Evolutionary conservation across 2,888 invertebrate genomes (phyloP).

Genomic region (Drosophila macrospina): DNA sequence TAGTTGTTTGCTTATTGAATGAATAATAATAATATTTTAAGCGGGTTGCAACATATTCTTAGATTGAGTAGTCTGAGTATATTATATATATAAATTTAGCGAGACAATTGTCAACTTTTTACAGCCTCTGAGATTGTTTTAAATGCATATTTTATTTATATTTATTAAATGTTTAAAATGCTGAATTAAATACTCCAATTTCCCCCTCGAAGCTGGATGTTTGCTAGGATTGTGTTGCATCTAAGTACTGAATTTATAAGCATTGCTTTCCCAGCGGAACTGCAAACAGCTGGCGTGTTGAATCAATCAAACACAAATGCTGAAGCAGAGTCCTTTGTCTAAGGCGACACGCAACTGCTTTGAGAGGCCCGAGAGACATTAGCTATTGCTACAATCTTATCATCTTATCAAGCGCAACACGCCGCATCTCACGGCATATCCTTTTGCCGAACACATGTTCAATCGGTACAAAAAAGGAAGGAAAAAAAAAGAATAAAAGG

Average conservation of each 20-base stretch:
- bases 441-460: conserved; percentile 44
- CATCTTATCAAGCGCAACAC: conserved; percentile 68
- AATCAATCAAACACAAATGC: conserved; percentile 33
- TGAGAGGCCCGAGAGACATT: conserved; percentile 11
- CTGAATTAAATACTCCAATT: too few species aligned
- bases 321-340: conserved; percentile 29
- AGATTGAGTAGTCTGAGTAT: too few species aligned
- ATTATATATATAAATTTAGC: too few species aligned
- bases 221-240: not conserved
- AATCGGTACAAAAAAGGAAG: conserved; percentile 15
- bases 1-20: too few species aligned
- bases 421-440: conserved; percentile 60
- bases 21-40: too few species aligned
- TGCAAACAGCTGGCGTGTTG: conserved; percentile 37
- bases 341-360: conserved; percentile 33
- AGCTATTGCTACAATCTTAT: conserved; percentile 63
- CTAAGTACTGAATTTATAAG: not conserved
- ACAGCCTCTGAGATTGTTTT: too few species aligned
- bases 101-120: too few species aligned
- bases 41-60: too few species aligned
- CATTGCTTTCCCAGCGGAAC: conserved; percentile 2
- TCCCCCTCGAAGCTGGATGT: too few species aligned
- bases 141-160: too few species aligned
- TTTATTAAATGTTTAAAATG: too few species aligned
- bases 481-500: conserved; percentile 4